Percentiles rank a stretch among this genome's conserved stretches.
These are phyloP conservation scores for Microtus oregoni DNA, from an alignment of 2,113 vertebrate species.

Conservation along the genomic window DNA sequence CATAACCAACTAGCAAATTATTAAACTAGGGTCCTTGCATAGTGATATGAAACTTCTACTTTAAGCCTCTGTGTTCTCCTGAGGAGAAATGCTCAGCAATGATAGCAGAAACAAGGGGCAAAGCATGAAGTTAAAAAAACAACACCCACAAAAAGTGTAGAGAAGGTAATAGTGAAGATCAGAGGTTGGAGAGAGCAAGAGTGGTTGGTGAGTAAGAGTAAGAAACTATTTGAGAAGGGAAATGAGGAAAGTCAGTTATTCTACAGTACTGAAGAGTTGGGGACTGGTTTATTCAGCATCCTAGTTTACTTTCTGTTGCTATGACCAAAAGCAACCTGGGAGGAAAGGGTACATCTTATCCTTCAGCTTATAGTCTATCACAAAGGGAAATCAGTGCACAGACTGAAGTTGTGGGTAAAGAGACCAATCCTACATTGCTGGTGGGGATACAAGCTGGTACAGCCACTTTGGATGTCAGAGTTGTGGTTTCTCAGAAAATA, in stretches of 20 bases:
- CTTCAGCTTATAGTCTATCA: not conserved
- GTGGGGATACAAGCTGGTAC: too few species aligned
- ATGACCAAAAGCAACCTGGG: not conserved
- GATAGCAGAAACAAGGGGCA: not conserved
- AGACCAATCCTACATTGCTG: too few species aligned
- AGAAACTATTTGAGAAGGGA: not conserved
- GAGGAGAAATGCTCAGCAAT: not conserved
- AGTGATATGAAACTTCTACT: not conserved
- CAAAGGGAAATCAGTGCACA: not conserved
- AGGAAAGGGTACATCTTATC: not conserved
- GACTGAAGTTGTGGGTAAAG: not conserved
- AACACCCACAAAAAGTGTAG: not conserved
- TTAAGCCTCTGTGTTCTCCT: not conserved
- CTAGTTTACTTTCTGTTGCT: not conserved
- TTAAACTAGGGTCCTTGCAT: not conserved
- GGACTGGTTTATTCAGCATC: not conserved
- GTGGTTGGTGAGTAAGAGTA: not conserved
- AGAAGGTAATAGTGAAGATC: not conserved
- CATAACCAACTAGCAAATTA: not conserved
- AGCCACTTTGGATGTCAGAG: too few species aligned
- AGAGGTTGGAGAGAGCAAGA: not conserved
- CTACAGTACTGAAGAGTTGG: not conserved
- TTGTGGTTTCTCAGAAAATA: too few species aligned
- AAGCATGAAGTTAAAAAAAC: not conserved
- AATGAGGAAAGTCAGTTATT: not conserved